Evolutionary conservation across 2,797 vertebrate species (phyloP), one percentile per base, ranked within the genome.

Genomic region (Cirrhinus molitorella): DNA sequence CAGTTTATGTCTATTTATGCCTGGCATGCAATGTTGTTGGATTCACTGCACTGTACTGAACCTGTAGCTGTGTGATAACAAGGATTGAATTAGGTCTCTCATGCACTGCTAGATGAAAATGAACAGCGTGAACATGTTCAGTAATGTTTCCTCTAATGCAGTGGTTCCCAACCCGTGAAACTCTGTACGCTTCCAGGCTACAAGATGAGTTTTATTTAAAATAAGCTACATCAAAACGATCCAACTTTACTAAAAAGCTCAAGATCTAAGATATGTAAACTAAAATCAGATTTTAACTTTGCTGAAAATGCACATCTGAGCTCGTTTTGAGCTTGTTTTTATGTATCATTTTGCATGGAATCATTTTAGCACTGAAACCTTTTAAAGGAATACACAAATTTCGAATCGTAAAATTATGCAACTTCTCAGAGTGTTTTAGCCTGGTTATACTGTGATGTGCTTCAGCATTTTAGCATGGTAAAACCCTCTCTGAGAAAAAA

Each of bases 21-120:
- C 28, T 85, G n/a, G 67, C 47, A 25, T 76, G 63, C 79, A 75
- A 67, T 66, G 43, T 57, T 77, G 40, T 53, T 67, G 75, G 5
- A 63, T 61, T 61, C 63, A 59, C 19, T 23, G 17, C 81, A 47
- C 28, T 47, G 68, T 70, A 70, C 65, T 82, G 31, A 77, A 74
- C 34, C 47, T 67, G 61, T 75, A 83, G 57, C 53, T 12, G 12
- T 47, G 73, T 66, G 74, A 79, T 68, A 71, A 86, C 68, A 74
- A 5, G 49, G 65, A 55, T 23, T 78, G 59, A 67, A 77, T 77
- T 70, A 21, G 53, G 37, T 73, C 21, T 71, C n/a, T 43, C 19
- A 25, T 67, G 81, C 43, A 34, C 66, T 45, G 14, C 43, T 70
- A 43, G 43, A 31, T 75, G 25, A 74, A 83, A 70, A 82, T 23